Conservation (phyloP, 2,888 invertebrate species). For the Drepana falcataria region DNA sequence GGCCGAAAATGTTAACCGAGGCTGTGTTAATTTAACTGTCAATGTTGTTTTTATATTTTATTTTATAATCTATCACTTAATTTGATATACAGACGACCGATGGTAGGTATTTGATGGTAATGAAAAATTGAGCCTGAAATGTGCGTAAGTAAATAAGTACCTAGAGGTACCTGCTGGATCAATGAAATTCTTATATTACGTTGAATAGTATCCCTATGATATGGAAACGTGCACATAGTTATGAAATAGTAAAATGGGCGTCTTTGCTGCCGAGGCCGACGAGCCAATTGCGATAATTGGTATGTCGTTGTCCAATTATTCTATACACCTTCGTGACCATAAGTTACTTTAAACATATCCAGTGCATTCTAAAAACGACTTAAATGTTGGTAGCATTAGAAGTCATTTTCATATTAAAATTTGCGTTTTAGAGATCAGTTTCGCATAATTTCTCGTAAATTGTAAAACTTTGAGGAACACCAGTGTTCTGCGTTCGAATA, state of each 20-base stretch:
- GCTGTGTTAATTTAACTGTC: no score
- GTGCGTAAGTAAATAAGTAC: no score
- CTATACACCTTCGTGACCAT: slow-evolving; percentile 63
- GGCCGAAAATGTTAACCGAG: no score
- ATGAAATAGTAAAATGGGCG: slow-evolving; percentile 61
- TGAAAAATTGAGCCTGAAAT: no score
- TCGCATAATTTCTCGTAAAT: slow-evolving; percentile 25
- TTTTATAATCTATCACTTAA: no score
- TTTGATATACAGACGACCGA: no score
- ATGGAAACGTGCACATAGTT: slow-evolving; percentile 23
- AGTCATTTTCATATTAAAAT: slow-evolving; percentile 37
- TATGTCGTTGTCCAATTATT: slow-evolving; percentile 32
- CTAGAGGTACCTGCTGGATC: no score
- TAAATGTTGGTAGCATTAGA: slow-evolving; percentile 28
- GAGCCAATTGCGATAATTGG: slow-evolving; percentile 77
- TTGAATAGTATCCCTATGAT: slow-evolving; percentile 8
- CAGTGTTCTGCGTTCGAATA: slow-evolving; percentile 36
- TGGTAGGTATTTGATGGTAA: no score
- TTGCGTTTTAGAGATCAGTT: slow-evolving; percentile 38
- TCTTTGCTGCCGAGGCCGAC: slow-evolving; percentile 65
- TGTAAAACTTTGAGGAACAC: slow-evolving; percentile 35
- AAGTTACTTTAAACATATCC: slow-evolving; percentile 61
- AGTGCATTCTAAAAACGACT: slow-evolving; percentile 39
- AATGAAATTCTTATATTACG: neutral
- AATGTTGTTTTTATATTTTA: no score